A percentile compares a stretch with the other conserved stretches of the same genome.
Conservation (phyloP, 2,113 vertebrate species). For the Camarhynchus parvulus region DNA sequence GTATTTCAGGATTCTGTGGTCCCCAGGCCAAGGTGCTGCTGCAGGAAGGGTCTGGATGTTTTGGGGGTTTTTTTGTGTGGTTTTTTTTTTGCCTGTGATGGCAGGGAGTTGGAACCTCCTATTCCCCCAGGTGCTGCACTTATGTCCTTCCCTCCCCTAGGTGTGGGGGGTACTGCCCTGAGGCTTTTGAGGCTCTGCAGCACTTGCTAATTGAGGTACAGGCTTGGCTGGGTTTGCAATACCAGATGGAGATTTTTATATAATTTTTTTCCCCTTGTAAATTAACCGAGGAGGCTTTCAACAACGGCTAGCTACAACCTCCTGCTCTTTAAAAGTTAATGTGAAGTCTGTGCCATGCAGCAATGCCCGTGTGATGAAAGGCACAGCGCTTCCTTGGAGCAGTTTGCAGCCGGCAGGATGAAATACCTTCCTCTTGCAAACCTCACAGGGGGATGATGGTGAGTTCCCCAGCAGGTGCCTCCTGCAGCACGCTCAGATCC, state of each 20-base stretch:
- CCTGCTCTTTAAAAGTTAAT: slow-evolving; percentile 64
- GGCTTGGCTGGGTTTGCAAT: not conserved
- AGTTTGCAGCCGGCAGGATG: not conserved
- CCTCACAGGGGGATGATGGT: not conserved
- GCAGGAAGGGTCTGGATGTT: no score
- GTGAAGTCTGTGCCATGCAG: slow-evolving; percentile 5
- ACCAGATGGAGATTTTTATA: not conserved
- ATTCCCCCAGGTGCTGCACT: not conserved
- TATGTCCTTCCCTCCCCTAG: not conserved
- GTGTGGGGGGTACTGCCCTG: not conserved
- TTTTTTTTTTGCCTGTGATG: no score
- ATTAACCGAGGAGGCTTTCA: slow-evolving; percentile 37
- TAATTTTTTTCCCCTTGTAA: not conserved
- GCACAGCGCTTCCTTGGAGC: not conserved
- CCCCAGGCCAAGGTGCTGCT: fast-evolving
- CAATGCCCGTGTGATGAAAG: not conserved
- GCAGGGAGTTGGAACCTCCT: not conserved
- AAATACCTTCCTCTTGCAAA: not conserved
- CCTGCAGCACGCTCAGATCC: not conserved
- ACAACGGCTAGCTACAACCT: slow-evolving; percentile 5
- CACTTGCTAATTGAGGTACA: not conserved
- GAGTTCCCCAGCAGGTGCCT: not conserved
- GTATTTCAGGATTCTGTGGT: not conserved
- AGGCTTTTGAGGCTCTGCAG: slow-evolving; percentile 11
- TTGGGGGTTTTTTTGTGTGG: no score